Evolutionary conservation across 1,140 invertebrate genomes (phyloP), one percentile per base, ranked within the genome.

Genomic region (Papilio xuthus): DNA sequence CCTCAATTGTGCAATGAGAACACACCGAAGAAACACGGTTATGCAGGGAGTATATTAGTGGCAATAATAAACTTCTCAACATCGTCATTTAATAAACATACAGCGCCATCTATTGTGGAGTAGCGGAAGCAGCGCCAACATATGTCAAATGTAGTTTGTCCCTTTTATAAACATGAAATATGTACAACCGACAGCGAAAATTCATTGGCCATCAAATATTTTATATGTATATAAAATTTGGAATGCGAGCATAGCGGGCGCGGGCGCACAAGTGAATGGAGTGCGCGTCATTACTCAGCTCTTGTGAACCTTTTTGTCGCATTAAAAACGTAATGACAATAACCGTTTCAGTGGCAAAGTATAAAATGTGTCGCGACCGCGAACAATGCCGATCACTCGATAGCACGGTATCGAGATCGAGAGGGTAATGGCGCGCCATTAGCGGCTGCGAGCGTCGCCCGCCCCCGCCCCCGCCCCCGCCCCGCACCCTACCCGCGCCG

Each of bases 351-450:
- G 32, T 20, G 69, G 69, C 37, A 71, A 71, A 28, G 32, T 37
- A 71, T 71, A 41, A 71, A 71, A 71, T 69, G 56, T 67, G 77
- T 67, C 26, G 60, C 74, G 74, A 26, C 53, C 50, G 71, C 78
- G 78, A 79, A 84, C 83, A 84, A 82, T 84, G 73, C 77, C 82
- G 79, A 79, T 79, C 80, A 82, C 81, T 79, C 79, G 78, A 82
- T 84, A 84, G 82, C 78, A 80, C 69, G 78, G 9, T 23, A 23
- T 47, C 44, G 75, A 71, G 56, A 79, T 79, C 80, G 81, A 84
- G 83, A 82, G 81, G 81, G 82, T 84, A 84, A 84, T 84, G 82
- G 81, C 78, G 79, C 72, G 80, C 83, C 83, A 82, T 84, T 84
- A 84, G 76, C 79, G 79, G 75, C 75, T 28, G 28, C 47, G 28